These are phyloP conservation scores for Dryococelus australis DNA, from an alignment of 2,888 invertebrate species.

Conservation along the genomic window DNA sequence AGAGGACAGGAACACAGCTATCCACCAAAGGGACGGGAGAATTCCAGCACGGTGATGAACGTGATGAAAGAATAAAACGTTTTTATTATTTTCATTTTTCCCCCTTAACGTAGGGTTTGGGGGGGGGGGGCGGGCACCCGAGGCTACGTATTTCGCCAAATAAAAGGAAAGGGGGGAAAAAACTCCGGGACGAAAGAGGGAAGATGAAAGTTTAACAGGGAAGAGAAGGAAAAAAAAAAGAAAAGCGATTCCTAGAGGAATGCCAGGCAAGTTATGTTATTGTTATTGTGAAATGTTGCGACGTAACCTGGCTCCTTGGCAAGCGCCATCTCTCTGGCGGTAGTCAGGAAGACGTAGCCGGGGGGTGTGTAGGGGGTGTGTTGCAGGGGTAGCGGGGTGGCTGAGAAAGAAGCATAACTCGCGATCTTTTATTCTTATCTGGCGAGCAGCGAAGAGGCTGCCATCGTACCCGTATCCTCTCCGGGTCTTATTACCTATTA, in stretches of 20 bases:
- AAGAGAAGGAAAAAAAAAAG: background rate
- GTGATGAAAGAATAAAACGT: background rate
- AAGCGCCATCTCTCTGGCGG: background rate
- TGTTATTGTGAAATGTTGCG: conserved; percentile 29
- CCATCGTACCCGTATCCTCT: background rate
- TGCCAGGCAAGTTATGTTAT: conserved; percentile 22
- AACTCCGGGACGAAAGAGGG: background rate
- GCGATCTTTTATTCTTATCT: conserved; percentile 27
- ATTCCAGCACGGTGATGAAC: conserved; percentile 5
- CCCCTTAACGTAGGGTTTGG: background rate
- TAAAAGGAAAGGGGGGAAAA: background rate
- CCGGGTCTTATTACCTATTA: conserved; percentile 27
- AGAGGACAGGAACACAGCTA: background rate
- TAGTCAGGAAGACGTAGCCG: background rate
- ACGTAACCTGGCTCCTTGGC: conserved; percentile 3
- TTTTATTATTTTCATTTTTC: conserved; percentile 28
- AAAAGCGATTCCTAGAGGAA: conserved; percentile 20
- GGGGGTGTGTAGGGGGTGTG: background rate
- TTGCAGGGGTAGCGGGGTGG: background rate
- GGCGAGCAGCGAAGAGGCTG: conserved; percentile 1
- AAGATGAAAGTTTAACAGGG: background rate
- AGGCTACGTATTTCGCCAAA: conserved; percentile 24
- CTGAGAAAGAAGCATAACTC: background rate
- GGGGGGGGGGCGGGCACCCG: too few species aligned
- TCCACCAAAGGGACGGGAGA: background rate